Evolutionary conservation across 2,113 vertebrate genomes (phyloP).

Genomic region (Hydrochoerus hydrochaeris): DNA sequence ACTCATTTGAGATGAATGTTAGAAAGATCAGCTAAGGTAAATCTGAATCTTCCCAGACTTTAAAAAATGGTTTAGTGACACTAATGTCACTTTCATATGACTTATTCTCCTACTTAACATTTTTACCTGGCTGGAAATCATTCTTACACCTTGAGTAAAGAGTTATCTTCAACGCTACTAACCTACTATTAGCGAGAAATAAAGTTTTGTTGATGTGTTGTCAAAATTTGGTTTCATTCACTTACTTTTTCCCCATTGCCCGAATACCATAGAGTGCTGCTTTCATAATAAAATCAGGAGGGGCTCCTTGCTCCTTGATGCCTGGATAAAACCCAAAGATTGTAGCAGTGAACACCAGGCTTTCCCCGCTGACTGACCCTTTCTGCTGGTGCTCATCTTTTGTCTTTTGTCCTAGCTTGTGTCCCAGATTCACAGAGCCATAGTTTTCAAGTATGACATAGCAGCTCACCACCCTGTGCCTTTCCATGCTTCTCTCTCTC

Average conservation of each 20-base stretch:
- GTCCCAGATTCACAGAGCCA: not conserved
- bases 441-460: not conserved
- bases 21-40: not conserved
- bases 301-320: not conserved
- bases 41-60: constrained; percentile 1
- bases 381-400: not conserved
- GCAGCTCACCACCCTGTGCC: not conserved
- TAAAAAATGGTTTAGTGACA: constrained; percentile 14
- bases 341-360: not conserved
- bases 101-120: constrained; percentile 9
- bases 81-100: constrained; percentile 21
- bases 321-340: not conserved
- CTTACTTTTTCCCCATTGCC: not conserved
- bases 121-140: not conserved
- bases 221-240: not conserved
- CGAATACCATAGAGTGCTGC: not conserved
- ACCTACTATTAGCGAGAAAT: not conserved
- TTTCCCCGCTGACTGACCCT: not conserved
- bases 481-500: not conserved
- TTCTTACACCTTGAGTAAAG: not conserved
- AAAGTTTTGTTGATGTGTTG: not conserved
- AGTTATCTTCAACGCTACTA: not conserved
- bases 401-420: not conserved
- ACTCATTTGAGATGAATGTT: not conserved
- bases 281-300: not conserved